Evolutionary conservation across 2,113 vertebrate genomes (phyloP), one percentile per base, ranked within the genome.

Genomic region (Pelusios castaneus): DNA sequence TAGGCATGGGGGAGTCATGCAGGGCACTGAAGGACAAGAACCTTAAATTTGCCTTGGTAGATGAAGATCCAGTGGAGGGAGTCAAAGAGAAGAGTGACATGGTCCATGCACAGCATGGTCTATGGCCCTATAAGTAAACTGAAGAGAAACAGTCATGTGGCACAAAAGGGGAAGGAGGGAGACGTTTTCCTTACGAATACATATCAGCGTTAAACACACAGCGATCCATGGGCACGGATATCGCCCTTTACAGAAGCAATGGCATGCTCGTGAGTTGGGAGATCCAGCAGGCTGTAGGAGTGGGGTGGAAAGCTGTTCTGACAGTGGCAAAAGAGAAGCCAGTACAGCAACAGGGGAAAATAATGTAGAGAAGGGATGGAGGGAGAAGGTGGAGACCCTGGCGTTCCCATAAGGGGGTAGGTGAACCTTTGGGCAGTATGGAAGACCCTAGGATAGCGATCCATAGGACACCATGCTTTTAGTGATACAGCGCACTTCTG

Each of bases 161-260:
- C 8, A 24, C 21, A 41, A 22, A 21, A 12, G 31, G 60, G 60
- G 31, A 63, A 34, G 60, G 34, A 31, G 16, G 29, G 58, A 34
- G 58, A 29, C 13, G 58, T 31, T 63, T 63, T 63, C 31, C 14
- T 63, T 63, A 31, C 6, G 60, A 67, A 17, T 10, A 31, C 34
- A 67, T 6, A n/a, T 67, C 60, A 67, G 34, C 58, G 5, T 73
- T 67, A 43, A 11, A 1, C 0, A 1, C 0, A 0, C 9, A 6
- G 34, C 17, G 80, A 63, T 52, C 58, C 60, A 3, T 0, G 10
- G 10, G 4, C 5, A 11, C 31, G n/a, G 38, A 52, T 47, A n/a
- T 16, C n/a, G 60, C 8, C 54, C 54, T 24, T 24, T 2, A 31
- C 21, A 60, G 84, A 21, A n/a, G 84, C 75, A 88, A 52, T 21